Evolutionary conservation across 2,113 vertebrate genomes (phyloP).

Genomic region (Chaetodon auriga): DNA sequence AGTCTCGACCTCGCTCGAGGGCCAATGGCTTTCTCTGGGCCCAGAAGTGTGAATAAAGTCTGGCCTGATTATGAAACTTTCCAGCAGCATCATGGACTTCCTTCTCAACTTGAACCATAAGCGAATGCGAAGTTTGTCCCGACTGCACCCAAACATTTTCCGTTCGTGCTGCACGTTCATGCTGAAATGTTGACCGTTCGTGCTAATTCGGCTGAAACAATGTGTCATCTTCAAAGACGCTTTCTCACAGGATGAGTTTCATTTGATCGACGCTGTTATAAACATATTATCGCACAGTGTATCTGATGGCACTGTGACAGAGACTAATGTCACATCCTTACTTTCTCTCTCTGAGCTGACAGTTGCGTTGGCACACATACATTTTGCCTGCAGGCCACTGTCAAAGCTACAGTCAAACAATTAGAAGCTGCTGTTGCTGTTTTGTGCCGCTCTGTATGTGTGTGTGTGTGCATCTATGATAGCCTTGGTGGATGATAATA

Average conservation of each 20-base stretch:
- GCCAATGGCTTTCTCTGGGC: constrained; percentile 24
- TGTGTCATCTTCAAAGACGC: background rate
- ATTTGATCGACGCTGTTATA: background rate
- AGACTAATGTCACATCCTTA: constrained; percentile 38
- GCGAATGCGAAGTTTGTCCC: background rate
- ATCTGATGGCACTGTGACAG: constrained; percentile 41
- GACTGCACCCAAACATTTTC: constrained; percentile 6
- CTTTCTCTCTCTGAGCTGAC: constrained; percentile 48
- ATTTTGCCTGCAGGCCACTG: constrained; percentile 62
- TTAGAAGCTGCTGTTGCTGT: constrained; percentile 54
- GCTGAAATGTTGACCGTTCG: background rate
- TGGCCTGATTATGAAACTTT: constrained; percentile 41
- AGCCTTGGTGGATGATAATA: constrained; percentile 66
- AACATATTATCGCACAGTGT: background rate
- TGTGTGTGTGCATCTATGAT: constrained; percentile 44
- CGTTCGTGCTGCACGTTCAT: background rate
- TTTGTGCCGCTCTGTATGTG: constrained; percentile 35
- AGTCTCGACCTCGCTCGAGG: constrained; percentile 23
- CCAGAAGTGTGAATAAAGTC: constrained; percentile 49
- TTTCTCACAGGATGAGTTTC: constrained; percentile 1
- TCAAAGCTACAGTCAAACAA: constrained; percentile 66
- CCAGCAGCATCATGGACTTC: constrained; percentile 15
- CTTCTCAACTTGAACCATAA: constrained; percentile 1
- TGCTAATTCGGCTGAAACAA: constrained; percentile 6
- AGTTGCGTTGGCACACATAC: constrained; percentile 51